Evolutionary conservation across 37 sponge, comb jelly and placozoan genomes (phyloP).

Genomic region (Eunapius fragilis): DNA sequence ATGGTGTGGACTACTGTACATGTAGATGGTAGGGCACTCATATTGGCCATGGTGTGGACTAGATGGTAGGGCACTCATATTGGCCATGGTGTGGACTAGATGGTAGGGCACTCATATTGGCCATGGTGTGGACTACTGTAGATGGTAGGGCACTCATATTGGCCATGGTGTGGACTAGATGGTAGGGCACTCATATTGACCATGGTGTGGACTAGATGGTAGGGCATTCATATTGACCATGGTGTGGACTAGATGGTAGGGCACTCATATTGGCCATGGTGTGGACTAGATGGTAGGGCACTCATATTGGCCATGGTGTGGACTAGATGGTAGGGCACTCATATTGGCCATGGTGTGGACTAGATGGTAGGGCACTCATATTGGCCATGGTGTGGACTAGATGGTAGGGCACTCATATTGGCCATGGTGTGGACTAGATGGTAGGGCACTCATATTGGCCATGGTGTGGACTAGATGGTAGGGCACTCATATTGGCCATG

Average conservation of each 20-base stretch:
- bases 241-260: too few relatives aligned
- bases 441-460: neutral
- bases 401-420: neutral
- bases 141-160: neutral
- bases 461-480: too few relatives aligned
- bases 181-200: neutral
- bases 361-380: neutral
- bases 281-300: too few relatives aligned
- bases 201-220: too few relatives aligned
- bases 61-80: neutral
- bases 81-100: too few relatives aligned
- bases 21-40: neutral
- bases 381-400: too few relatives aligned
- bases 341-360: neutral
- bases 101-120: neutral
- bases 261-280: neutral
- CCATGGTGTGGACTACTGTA: too few relatives aligned
- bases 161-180: too few relatives aligned
- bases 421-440: too few relatives aligned
- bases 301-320: neutral
- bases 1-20: too few relatives aligned
- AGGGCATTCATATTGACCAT: neutral
- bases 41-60: neutral
- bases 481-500: neutral
- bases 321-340: too few relatives aligned